Conservation (phyloP, 1,140 invertebrate species). For the Ladona fulva region DNA sequence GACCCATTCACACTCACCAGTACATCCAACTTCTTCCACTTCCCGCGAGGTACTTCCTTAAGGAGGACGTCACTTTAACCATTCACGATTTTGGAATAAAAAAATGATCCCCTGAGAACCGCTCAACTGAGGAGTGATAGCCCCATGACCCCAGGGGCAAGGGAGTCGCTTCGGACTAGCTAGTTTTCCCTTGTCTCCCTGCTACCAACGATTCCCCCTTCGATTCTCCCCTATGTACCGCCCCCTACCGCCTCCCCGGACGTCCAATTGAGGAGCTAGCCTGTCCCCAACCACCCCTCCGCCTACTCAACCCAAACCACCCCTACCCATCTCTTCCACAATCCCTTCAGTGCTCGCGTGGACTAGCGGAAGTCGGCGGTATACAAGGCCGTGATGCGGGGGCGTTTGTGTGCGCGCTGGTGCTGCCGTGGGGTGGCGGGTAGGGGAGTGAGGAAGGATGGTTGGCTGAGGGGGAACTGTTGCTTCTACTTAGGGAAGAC, state of each 20-base stretch:
- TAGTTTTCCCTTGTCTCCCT: not conserved
- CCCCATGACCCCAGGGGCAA: not conserved
- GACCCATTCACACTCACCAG: no score
- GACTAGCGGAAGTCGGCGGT: not conserved
- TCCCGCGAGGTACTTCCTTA: no score
- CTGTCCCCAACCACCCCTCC: not conserved
- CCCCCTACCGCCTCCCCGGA: not conserved
- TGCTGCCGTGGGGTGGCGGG: not conserved
- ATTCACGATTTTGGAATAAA: no score
- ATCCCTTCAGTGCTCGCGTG: not conserved
- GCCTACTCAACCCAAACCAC: not conserved
- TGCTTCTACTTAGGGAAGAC: not conserved
- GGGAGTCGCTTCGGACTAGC: not conserved
- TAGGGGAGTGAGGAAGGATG: not conserved
- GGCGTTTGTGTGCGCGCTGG: not conserved
- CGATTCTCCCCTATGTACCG: not conserved
- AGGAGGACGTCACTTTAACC: no score
- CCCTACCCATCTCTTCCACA: not conserved
- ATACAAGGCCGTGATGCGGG: not conserved
- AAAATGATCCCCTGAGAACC: no score
- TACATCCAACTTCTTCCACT: no score
- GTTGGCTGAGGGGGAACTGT: not conserved
- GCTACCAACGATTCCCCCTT: not conserved
- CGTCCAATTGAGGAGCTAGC: conserved; percentile 6
- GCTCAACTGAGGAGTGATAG: not conserved